These are phyloP conservation scores for Drosophila teissieri DNA, from an alignment of 1,140 invertebrate genomes.

Conservation along the genomic window DNA sequence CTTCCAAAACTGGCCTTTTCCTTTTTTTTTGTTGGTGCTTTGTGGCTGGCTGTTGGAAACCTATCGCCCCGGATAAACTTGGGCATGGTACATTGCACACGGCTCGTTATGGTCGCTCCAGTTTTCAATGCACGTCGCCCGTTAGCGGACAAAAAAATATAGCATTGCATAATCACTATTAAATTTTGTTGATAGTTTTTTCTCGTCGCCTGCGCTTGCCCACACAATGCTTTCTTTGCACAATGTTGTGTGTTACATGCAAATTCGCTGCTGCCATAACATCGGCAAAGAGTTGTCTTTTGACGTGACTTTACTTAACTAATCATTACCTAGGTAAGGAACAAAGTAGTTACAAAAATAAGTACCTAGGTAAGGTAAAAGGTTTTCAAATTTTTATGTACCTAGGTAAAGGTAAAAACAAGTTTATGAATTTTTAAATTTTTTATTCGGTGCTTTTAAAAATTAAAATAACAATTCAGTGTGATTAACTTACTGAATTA, in stretches of 20 bases:
- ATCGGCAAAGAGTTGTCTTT: constrained; percentile 38
- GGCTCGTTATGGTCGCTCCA: constrained; percentile 60
- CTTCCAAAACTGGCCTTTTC: background rate
- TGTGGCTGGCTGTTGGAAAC: constrained; percentile 6
- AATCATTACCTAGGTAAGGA: background rate
- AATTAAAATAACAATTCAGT: too few species aligned
- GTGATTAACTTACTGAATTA: too few species aligned
- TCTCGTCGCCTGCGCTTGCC: constrained; percentile 18
- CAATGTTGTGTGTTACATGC: constrained; percentile 63
- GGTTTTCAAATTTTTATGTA: too few species aligned
- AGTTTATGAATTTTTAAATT: too few species aligned
- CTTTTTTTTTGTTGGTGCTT: constrained; percentile 2
- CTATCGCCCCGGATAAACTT: constrained; percentile 40
- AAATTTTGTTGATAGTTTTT: constrained; percentile 62
- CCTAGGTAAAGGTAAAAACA: too few species aligned
- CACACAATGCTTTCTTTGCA: constrained; percentile 45
- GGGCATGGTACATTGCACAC: constrained; percentile 42
- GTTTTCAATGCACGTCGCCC: constrained; percentile 74
- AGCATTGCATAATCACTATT: constrained; percentile 71
- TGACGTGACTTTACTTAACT: constrained; percentile 68
- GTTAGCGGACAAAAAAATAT: constrained; percentile 67
- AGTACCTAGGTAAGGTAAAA: too few species aligned
- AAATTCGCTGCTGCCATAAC: constrained; percentile 65
- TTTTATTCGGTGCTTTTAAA: too few species aligned
- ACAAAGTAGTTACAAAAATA: too few species aligned